A percentile compares a stretch with the other conserved stretches of the same genome.
Evolutionary conservation across 1,140 invertebrate genomes (phyloP).

Genomic region (Drosophila oshimai): DNA sequence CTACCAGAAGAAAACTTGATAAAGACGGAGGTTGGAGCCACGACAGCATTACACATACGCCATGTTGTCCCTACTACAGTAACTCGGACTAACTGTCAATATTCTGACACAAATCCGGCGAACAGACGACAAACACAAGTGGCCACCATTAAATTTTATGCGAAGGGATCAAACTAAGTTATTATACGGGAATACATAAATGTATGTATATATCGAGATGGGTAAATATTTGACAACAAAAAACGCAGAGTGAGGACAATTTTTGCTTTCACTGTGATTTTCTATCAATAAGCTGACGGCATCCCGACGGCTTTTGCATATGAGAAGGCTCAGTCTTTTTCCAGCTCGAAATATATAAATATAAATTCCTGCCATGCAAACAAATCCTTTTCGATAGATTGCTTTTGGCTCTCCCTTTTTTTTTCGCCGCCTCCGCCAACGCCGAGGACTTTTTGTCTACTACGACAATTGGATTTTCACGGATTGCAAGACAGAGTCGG

Average conservation of each 20-base stretch:
- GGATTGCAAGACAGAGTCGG: slow-evolving; percentile 3
- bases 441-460: slow-evolving; percentile 59
- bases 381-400: slow-evolving; percentile 73
- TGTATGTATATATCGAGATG: slow-evolving; percentile 1
- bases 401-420: slow-evolving; percentile 39
- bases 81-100: slow-evolving; percentile 47
- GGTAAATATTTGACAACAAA: slow-evolving; percentile 43
- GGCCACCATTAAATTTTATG: slow-evolving; percentile 64
- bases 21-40: slow-evolving; percentile 21
- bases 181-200: slow-evolving; percentile 37
- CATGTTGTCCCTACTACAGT: slow-evolving; percentile 12
- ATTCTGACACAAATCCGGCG: slow-evolving; percentile 36
- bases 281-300: slow-evolving; percentile 64
- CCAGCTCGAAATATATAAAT: slow-evolving; percentile 56
- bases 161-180: slow-evolving; percentile 65
- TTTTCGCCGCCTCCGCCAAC: slow-evolving; percentile 12
- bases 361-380: slow-evolving; percentile 66
- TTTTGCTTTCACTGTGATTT: slow-evolving; percentile 39
- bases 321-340: slow-evolving; percentile 31
- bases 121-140: slow-evolving; percentile 55
- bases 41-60: slow-evolving; percentile 41
- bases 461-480: slow-evolving; percentile 59
- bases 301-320: slow-evolving; percentile 57
- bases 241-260: slow-evolving; percentile 4
- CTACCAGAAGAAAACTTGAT: slow-evolving; percentile 40